Evolutionary conservation across 2,113 vertebrate species (phyloP), one percentile per base, ranked within the genome.

Genomic region (Marmota monax): DNA sequence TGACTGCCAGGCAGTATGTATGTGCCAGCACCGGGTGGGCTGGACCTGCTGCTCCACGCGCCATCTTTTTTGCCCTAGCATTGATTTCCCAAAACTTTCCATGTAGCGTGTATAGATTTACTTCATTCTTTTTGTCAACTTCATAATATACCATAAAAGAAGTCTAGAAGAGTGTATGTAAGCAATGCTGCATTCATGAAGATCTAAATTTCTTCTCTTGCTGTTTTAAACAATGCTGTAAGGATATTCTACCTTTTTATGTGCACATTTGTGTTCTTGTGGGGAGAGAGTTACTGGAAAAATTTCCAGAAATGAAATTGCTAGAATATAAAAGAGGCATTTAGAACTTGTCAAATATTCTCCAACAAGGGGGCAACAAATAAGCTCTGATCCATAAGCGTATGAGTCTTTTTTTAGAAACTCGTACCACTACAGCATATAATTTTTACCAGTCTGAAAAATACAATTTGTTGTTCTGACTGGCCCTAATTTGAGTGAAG

Each of bases 251-350:
- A n/a, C 7, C 25, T 53, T 53, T 37, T 37, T 14, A 39, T 42
- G 25, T 2, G 37, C 4, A 61, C 34, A 1, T 63, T 23, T 82
- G 84, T 84, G 12, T 23, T 42, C 29, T 51, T 72, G 14, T 25
- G 22, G 4, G 34, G 32, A 14, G 37, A 20, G 17, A 74, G 42
- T 48, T 48, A 58, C 7, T 34, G 27, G 45, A 16, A 34, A 25
- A 5, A n/a, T 78, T 84, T 73, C 76, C 73, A 95, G 74, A 97
- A 76, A 86, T 53, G 79, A 63, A 85, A 22, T 56, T 69, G 18
- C 34, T 39, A 78, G 34, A 42, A 72, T 56, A 37, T 32, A 25
- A 56, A 77, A 70, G 90, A 61, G 14, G 7, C 56, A 39, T 77
- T 45, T 76, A 25, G 70, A 65, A 58, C 88, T 45, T 51, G 8